Conservation (phyloP, 2,888 invertebrate species). For the Hypercompe scribonia region DNA sequence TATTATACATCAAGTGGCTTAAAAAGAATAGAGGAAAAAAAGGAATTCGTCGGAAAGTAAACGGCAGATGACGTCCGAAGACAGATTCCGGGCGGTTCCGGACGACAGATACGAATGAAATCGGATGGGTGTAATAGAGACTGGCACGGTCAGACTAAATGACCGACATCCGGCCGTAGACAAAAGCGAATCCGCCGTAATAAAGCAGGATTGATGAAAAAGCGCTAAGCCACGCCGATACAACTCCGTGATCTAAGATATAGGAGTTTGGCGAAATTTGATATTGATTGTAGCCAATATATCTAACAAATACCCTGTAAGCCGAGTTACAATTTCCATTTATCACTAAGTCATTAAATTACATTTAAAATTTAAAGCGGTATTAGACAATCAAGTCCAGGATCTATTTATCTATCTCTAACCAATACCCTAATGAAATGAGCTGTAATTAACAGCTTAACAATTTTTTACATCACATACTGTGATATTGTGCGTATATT, state of each 20-base stretch:
- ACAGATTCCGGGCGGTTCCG: slow-evolving; percentile 73
- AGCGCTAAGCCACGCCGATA: slow-evolving; percentile 88
- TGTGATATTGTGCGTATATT: not conserved
- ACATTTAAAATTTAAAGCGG: not conserved
- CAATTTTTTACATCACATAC: no score
- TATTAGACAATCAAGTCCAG: not conserved
- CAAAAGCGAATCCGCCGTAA: slow-evolving; percentile 85
- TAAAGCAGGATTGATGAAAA: slow-evolving; percentile 88
- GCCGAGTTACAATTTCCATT: not conserved
- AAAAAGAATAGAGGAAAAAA: slow-evolving; percentile 70
- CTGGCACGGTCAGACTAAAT: slow-evolving; percentile 82
- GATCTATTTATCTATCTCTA: no score
- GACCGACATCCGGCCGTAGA: slow-evolving; percentile 83
- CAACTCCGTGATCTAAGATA: slow-evolving; percentile 61
- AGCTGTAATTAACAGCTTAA: not conserved
- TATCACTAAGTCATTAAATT: not conserved
- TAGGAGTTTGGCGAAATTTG: slow-evolving; percentile 45
- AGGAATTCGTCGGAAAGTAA: slow-evolving; percentile 67
- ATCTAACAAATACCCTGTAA: not conserved
- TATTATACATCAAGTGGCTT: slow-evolving; percentile 80
- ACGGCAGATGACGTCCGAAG: slow-evolving; percentile 77
- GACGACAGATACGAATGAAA: slow-evolving; percentile 84
- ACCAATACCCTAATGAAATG: no score
- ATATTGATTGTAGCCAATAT: not conserved
- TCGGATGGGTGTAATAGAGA: slow-evolving; percentile 82